phyloP scores from a whole-genome alignment of 2,888 invertebrate species.

The Amblyjoppa proteus region DNA sequence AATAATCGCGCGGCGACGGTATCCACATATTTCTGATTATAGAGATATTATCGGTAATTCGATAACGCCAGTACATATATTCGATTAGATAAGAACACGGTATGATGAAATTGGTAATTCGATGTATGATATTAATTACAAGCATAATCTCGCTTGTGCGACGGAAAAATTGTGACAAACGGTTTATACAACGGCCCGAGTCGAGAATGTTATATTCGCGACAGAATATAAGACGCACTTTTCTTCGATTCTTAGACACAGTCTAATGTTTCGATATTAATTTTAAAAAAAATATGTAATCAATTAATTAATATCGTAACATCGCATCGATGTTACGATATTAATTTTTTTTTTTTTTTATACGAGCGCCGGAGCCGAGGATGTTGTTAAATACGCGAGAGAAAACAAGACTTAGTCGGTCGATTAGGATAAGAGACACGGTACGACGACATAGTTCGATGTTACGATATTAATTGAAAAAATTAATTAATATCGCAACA shows the following conservation, averaged over 20 bases:
- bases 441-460: neutral
- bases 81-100: constrained; percentile 51
- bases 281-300: neutral
- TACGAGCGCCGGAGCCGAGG: constrained; percentile 4
- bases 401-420: constrained; percentile 44
- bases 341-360: neutral
- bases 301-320: neutral
- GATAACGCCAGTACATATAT: constrained; percentile 54
- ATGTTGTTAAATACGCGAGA: constrained; percentile 54
- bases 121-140: neutral
- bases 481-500: neutral
- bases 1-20: constrained; percentile 36
- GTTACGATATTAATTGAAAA: neutral
- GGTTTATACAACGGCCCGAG: neutral
- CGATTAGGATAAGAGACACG: constrained; percentile 50
- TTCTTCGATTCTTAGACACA: constrained; percentile 51
- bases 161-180: constrained; percentile 30
- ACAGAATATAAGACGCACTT: constrained; percentile 49
- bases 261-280: neutral
- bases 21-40: constrained; percentile 48
- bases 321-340: no score
- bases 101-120: constrained; percentile 14
- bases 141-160: constrained; percentile 29
- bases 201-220: constrained; percentile 49
- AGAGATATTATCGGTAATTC: constrained; percentile 58